These are phyloP conservation scores for Scaptomyza hsui DNA, from an alignment of 1,140 invertebrate species.

Conservation along the genomic window DNA sequence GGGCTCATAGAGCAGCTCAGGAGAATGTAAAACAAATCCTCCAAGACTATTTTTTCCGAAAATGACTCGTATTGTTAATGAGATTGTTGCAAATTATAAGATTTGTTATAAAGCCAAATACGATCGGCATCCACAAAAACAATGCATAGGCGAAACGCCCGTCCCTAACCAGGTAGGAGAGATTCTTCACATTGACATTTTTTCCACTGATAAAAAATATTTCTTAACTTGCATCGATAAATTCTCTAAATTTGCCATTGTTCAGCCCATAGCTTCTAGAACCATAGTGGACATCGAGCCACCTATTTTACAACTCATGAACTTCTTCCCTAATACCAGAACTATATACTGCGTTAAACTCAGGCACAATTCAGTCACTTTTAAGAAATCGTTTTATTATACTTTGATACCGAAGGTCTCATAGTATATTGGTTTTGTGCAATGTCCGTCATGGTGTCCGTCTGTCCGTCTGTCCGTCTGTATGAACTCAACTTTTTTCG, in stretches of 20 bases:
- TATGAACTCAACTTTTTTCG: too few relatives aligned
- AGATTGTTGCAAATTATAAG: constrained; percentile 29
- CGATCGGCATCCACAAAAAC: constrained; percentile 35
- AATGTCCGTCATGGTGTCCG: too few relatives aligned
- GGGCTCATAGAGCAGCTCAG: too few relatives aligned
- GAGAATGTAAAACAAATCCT: too few relatives aligned
- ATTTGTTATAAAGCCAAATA: constrained; percentile 42
- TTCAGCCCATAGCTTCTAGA: constrained; percentile 9
- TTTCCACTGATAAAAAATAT: constrained; percentile 15
- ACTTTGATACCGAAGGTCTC: too few relatives aligned
- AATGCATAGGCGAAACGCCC: constrained; percentile 28
- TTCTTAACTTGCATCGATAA: constrained; percentile 26
- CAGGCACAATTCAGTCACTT: too few relatives aligned
- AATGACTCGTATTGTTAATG: too few relatives aligned
- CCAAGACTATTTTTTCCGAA: constrained; percentile 1
- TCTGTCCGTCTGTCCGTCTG: too few relatives aligned
- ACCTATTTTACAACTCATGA: constrained; percentile 9
- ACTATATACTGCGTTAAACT: not conserved
- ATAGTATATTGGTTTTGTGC: too few relatives aligned
- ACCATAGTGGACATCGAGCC: constrained; percentile 6
- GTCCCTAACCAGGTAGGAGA: constrained; percentile 30
- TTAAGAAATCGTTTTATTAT: too few relatives aligned
- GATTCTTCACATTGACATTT: constrained; percentile 5
- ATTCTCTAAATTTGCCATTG: constrained; percentile 20
- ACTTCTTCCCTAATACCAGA: not conserved